Conservation (phyloP, 2,888 invertebrate species). For the Dysmachus trigonus region DNA sequence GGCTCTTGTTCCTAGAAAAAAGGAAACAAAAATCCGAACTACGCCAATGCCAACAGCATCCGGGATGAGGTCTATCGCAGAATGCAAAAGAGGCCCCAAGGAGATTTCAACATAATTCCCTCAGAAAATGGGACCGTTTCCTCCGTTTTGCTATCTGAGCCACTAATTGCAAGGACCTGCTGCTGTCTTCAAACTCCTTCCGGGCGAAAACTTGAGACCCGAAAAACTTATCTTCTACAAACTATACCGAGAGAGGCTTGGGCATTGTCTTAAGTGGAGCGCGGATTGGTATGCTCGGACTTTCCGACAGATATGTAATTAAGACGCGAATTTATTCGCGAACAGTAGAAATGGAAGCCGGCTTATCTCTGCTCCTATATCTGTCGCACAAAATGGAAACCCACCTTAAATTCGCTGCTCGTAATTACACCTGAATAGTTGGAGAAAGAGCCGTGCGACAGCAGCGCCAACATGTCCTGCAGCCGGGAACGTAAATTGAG, state of each 20-base stretch:
- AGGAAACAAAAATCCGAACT: no score
- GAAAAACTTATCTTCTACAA: background rate
- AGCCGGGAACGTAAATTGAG: background rate
- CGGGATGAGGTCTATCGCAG: background rate
- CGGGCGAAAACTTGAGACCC: background rate
- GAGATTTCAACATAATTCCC: background rate
- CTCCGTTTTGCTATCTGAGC: background rate
- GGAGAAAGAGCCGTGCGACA: background rate
- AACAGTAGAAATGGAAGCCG: background rate
- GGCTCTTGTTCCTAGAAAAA: background rate
- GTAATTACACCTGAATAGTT: background rate
- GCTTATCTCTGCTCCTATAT: background rate
- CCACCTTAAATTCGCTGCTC: background rate
- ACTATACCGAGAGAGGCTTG: background rate
- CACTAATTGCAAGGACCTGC: background rate
- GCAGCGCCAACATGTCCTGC: background rate
- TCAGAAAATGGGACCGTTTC: background rate
- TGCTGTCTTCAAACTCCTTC: background rate
- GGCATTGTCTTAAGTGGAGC: conserved; percentile 9
- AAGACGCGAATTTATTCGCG: conserved; percentile 11
- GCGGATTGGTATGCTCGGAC: background rate
- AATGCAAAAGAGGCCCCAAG: conserved; percentile 24
- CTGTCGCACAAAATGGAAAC: background rate
- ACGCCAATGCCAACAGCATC: background rate
- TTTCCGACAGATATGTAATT: conserved; percentile 18